Conservation (phyloP, 2,888 invertebrate species). For the Coelopa pilipes region DNA sequence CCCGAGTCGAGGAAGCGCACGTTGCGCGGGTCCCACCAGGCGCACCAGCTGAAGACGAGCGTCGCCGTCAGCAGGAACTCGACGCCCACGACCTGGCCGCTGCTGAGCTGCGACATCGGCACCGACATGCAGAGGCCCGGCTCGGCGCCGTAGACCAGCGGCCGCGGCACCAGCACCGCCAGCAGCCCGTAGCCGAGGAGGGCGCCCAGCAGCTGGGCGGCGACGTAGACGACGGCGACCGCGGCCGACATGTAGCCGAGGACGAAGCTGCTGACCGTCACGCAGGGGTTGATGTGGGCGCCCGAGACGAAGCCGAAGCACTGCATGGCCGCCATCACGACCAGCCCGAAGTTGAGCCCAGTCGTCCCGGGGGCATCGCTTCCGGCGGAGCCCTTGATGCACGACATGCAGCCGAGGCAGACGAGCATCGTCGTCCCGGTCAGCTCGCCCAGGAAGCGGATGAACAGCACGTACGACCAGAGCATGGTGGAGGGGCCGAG, state of each 20-base stretch:
- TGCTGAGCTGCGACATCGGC: background rate
- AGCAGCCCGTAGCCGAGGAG: constrained; percentile 35
- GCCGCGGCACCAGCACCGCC: constrained; percentile 17
- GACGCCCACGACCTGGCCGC: background rate
- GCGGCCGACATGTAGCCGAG: constrained; percentile 25
- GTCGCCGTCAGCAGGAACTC: constrained; percentile 23
- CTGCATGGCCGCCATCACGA: constrained; percentile 34
- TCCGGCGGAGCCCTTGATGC: constrained; percentile 4
- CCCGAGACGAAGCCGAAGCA: constrained; percentile 40
- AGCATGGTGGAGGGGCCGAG: too few relatives aligned
- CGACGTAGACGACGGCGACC: constrained; percentile 25
- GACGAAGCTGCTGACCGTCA: constrained; percentile 34
- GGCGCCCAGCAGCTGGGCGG: constrained; percentile 34
- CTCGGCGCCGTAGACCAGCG: background rate
- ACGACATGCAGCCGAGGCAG: constrained; percentile 35
- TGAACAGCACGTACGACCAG: background rate
- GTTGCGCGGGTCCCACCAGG: constrained; percentile 38
- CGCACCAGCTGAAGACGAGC: constrained; percentile 34
- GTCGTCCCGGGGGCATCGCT: constrained; percentile 20
- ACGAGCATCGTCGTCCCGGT: constrained; percentile 34
- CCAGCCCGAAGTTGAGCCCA: constrained; percentile 17
- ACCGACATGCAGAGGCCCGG: constrained; percentile 3
- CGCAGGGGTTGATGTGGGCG: constrained; percentile 39
- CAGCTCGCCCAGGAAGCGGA: constrained; percentile 37
- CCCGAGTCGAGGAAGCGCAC: background rate